Percentiles rank a stretch among this genome's conserved stretches.
These are phyloP conservation scores for Andrena chrysosceles DNA, from an alignment of 2,888 invertebrate genomes.

Conservation along the genomic window DNA sequence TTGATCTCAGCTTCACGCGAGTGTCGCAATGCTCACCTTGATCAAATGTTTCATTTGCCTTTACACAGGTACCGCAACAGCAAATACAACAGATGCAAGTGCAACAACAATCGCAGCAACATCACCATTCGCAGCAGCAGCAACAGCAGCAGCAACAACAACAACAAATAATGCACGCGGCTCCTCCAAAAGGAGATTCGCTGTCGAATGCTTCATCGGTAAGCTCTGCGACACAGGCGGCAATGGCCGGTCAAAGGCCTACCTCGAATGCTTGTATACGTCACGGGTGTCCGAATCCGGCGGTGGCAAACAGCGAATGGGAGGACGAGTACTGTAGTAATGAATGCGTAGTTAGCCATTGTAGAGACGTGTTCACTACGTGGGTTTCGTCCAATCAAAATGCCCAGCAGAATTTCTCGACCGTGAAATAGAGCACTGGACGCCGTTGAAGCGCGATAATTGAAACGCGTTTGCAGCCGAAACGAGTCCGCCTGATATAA, in stretches of 20 bases:
- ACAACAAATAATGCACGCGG: conserved; percentile 83
- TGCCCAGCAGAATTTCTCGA: conserved; percentile 91
- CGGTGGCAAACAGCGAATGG: conserved; percentile 97
- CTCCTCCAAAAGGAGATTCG: conserved; percentile 79
- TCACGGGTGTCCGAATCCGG: conserved; percentile 95
- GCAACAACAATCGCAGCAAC: conserved; percentile 76
- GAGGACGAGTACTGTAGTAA: conserved; percentile 99
- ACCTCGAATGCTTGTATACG: conserved; percentile 90
- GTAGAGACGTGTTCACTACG: conserved; percentile 96
- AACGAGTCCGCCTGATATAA: conserved; percentile 6
- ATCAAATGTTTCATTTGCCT: not conserved
- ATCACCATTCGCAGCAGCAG: conserved; percentile 80
- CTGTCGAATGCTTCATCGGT: conserved; percentile 81
- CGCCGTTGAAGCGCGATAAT: conserved; percentile 56
- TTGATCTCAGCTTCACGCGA: no score
- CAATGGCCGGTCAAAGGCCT: conserved; percentile 77
- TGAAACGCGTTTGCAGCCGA: conserved; percentile 40
- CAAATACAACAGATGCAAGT: conserved; percentile 77
- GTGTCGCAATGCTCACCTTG: no score
- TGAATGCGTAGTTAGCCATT: conserved; percentile 98
- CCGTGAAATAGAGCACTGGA: conserved; percentile 88
- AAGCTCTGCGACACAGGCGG: conserved; percentile 72
- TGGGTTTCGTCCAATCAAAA: conserved; percentile 95
- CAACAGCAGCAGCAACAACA: conserved; percentile 76
- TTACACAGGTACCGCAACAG: conserved; percentile 77